phyloP scores from a whole-genome alignment of 2,888 invertebrate genomes.

The Cataglyphis rosenhaueri region DNA sequence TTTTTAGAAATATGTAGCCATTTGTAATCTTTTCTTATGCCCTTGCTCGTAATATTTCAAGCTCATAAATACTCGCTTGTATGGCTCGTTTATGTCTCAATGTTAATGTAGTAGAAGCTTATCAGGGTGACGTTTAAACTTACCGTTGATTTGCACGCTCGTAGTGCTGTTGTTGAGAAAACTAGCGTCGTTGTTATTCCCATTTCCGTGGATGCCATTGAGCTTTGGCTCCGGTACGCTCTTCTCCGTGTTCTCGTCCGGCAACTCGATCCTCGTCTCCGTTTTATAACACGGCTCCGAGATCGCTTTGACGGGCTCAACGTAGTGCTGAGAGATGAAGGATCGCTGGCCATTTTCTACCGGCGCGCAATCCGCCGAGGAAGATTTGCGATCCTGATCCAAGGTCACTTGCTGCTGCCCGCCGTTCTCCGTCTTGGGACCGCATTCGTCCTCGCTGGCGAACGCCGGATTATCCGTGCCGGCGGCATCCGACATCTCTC shows the following conservation, averaged over 20 bases:
- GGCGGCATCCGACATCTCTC: slow-evolving; percentile 78
- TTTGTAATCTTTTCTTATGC: not conserved
- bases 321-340: slow-evolving; percentile 81
- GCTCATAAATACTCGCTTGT: not conserved
- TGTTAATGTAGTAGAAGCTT: not conserved
- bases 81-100: not conserved
- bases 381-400: slow-evolving; percentile 73
- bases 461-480: slow-evolving; percentile 84
- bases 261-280: slow-evolving; percentile 83
- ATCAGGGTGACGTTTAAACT: slow-evolving; percentile 35
- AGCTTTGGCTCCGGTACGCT: slow-evolving; percentile 75
- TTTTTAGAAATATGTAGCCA: not conserved
- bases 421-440: slow-evolving; percentile 58
- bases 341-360: slow-evolving; percentile 79
- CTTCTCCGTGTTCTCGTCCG: slow-evolving; percentile 79
- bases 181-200: slow-evolving; percentile 84
- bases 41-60: not conserved
- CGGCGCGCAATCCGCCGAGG: slow-evolving; percentile 65
- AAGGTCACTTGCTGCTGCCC: slow-evolving; percentile 65
- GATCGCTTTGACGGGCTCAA: slow-evolving; percentile 78
- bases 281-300: slow-evolving; percentile 80
- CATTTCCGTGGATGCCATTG: slow-evolving; percentile 82
- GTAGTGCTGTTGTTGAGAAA: slow-evolving; percentile 82
- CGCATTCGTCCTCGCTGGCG: slow-evolving; percentile 79
- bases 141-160: slow-evolving; percentile 79